phyloP scores from a whole-genome alignment of 2,113 vertebrate genomes.

The Seriola dumerili region DNA sequence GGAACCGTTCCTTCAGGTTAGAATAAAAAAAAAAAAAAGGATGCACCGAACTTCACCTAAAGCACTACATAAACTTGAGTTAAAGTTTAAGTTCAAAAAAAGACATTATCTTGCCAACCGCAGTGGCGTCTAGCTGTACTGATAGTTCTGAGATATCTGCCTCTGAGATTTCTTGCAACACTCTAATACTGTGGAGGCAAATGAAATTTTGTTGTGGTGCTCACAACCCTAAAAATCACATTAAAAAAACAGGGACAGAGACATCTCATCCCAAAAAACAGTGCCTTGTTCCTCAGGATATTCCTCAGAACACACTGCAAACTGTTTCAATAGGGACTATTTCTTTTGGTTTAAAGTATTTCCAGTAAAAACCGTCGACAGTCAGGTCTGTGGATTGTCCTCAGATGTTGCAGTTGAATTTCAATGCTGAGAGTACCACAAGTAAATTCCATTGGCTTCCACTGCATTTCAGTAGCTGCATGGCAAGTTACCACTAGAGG shows the following conservation, averaged over 20 bases:
- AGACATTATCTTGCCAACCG: neutral
- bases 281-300: neutral
- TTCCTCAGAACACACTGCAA: neutral
- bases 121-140: neutral
- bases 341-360: neutral
- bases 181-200: neutral
- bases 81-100: slow-evolving; percentile 24
- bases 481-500: neutral
- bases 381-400: neutral
- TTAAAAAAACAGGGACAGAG: slow-evolving; percentile 19
- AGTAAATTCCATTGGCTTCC: neutral
- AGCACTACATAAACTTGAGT: slow-evolving; percentile 23
- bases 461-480: neutral
- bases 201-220: slow-evolving; percentile 1
- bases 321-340: neutral
- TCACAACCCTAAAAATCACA: slow-evolving; percentile 15
- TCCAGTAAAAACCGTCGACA: neutral
- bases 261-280: neutral
- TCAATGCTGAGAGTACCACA: neutral
- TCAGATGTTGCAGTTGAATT: neutral
- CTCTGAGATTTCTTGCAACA: neutral
- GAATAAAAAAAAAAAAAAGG: neutral
- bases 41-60: neutral
- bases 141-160: neutral
- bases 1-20: slow-evolving; percentile 21